Conservation (phyloP, 2,113 vertebrate genomes). For the Tragelaphus strepsiceros region DNA sequence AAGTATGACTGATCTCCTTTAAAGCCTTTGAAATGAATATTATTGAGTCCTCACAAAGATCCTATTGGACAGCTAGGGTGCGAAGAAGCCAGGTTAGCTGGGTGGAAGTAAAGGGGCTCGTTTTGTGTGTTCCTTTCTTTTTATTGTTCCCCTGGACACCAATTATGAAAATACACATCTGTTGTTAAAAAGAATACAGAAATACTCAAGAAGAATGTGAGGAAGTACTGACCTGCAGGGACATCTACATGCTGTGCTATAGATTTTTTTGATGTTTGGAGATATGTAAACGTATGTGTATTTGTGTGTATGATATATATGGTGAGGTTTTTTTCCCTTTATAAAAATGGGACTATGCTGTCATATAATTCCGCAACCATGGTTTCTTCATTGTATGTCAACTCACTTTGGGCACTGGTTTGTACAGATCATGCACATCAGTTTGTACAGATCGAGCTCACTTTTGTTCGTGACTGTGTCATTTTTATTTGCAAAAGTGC, state of each 20-base stretch:
- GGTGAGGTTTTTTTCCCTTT: background rate
- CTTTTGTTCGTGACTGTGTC: background rate
- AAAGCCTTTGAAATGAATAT: background rate
- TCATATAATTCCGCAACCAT: background rate
- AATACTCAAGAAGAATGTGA: background rate
- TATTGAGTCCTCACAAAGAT: background rate
- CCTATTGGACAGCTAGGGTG: background rate
- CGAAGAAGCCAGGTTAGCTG: background rate
- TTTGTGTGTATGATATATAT: background rate
- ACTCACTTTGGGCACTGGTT: background rate
- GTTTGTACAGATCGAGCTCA: background rate
- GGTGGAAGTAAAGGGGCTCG: background rate
- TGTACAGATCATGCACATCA: fast-evolving
- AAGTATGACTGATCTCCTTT: background rate
- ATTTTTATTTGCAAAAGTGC: background rate
- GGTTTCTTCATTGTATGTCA: fast-evolving
- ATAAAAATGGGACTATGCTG: background rate
- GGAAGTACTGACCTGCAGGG: background rate
- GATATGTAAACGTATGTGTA: background rate
- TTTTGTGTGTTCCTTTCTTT: background rate
- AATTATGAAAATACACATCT: background rate
- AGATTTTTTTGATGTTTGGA: background rate
- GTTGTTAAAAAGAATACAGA: background rate
- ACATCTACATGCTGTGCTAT: background rate
- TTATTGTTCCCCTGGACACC: background rate